Evolutionary conservation across 2,797 vertebrate genomes (phyloP), one percentile per base, ranked within the genome.

Genomic region (Crenuchus spilurus): DNA sequence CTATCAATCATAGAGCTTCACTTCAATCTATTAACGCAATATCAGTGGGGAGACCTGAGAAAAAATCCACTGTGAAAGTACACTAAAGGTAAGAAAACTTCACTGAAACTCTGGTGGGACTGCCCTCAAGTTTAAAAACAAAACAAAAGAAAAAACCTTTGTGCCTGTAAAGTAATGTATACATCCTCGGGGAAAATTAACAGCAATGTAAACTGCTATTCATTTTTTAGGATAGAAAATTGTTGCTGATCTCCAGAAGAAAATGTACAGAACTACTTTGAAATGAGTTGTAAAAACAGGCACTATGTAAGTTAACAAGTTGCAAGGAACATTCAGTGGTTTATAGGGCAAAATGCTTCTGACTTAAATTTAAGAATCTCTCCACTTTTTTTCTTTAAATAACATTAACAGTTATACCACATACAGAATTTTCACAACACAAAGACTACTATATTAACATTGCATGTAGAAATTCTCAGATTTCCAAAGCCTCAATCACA

Each of bases 271-370:
- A 93, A 92, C 90, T 91, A 91, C 89, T 92, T 93, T 92, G 92
- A 46, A 65, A 90, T 90, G 89, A 92, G 93, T 92, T 93, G 88
- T 93, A 95, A 93, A 94, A 93, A 95, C 93, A 95, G 95, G 92
- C 95, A 96, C 93, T 91, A 92, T 84, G 84, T 84, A 91, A 91
- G 91, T 94, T 80, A 92, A 91, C 54, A 68, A 75, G 48, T 39
- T 49, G 28, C 66, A 31, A 67, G 70, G 82, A 77, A 91, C 88
- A 91, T 91, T 91, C 91, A 79, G 83, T 79, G 82, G 68, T 77
- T 83, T 75, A 79, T 44, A 80, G 70, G 78, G 65, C 77, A 80
- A 76, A 48, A 83, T 80, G 79, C 35, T 80, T 81, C 4, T n/a
- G 52, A 73, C 39, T 46, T 73, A 37, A 68, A 73, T 26, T 39